Percentiles rank a stretch among this genome's conserved stretches.
These are phyloP conservation scores for Hirudo medicinalis DNA, from an alignment of 1,140 invertebrate species.

Conservation along the genomic window DNA sequence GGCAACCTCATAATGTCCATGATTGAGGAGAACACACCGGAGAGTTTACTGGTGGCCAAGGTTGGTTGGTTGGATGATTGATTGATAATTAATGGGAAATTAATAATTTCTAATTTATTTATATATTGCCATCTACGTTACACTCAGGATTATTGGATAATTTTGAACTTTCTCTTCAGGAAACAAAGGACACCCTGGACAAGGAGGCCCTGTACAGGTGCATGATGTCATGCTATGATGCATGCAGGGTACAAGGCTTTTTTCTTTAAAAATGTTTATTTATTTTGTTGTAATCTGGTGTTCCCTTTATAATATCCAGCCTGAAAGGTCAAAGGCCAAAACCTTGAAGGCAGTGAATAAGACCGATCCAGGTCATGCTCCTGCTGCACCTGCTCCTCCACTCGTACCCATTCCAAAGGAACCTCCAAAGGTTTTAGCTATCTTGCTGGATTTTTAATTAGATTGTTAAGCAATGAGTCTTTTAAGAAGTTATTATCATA, in stretches of 20 bases:
- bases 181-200: slow-evolving; percentile 40
- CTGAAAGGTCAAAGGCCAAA: slow-evolving; percentile 13
- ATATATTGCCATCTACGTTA: no score
- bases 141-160: no score
- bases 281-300: neutral
- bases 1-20: slow-evolving; percentile 26
- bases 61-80: slow-evolving; percentile 24
- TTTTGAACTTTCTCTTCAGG: slow-evolving; percentile 27
- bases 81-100: neutral
- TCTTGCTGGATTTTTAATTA: no score
- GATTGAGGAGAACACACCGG: slow-evolving; percentile 26
- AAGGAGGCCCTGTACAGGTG: slow-evolving; percentile 36
- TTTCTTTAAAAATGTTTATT: neutral
- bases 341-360: slow-evolving; percentile 8
- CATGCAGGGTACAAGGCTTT: slow-evolving; percentile 27
- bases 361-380: neutral
- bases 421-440: no score
- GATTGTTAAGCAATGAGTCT: no score
- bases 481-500: no score
- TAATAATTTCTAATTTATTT: no score
- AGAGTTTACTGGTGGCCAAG: slow-evolving; percentile 37
- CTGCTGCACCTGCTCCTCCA: neutral
- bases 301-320: neutral
- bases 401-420: no score
- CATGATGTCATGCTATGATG: slow-evolving; percentile 37